Conservation (phyloP, 1,140 invertebrate genomes). For the Watersipora subatra region DNA sequence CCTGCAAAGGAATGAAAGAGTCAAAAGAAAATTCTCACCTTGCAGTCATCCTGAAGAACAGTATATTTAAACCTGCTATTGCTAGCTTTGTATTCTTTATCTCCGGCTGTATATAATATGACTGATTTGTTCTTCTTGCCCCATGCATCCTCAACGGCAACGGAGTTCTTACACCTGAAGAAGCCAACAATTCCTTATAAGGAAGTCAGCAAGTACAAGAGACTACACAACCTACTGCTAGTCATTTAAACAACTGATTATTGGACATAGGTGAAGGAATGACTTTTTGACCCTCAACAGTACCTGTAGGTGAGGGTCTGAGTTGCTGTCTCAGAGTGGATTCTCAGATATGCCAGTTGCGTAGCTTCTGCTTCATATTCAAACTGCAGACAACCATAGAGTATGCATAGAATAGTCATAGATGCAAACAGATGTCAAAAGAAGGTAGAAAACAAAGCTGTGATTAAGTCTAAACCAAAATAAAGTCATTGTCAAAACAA, state of each 20-base stretch:
- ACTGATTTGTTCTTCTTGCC: constrained; percentile 55
- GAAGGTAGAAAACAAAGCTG: too few species aligned
- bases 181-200: too few species aligned
- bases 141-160: constrained; percentile 57
- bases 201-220: too few species aligned
- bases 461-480: too few species aligned
- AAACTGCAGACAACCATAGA: too few species aligned
- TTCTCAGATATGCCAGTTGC: constrained; percentile 67
- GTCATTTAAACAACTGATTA: too few species aligned
- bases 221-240: too few species aligned
- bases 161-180: constrained; percentile 67
- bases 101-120: constrained; percentile 61
- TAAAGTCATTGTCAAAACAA: too few species aligned
- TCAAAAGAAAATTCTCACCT: constrained; percentile 45
- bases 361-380: constrained; percentile 69
- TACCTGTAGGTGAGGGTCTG: constrained; percentile 77
- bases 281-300: too few species aligned
- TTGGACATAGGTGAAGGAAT: too few species aligned
- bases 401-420: too few species aligned
- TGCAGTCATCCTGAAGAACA: constrained; percentile 63
- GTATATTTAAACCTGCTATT: constrained; percentile 61
- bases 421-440: too few species aligned
- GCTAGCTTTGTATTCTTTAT: constrained; percentile 60
- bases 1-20: constrained; percentile 2
- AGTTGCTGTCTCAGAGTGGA: constrained; percentile 54